Evolutionary conservation across 2,888 invertebrate genomes (phyloP), one percentile per base, ranked within the genome.

Genomic region (Hypomecis atomaria): DNA sequence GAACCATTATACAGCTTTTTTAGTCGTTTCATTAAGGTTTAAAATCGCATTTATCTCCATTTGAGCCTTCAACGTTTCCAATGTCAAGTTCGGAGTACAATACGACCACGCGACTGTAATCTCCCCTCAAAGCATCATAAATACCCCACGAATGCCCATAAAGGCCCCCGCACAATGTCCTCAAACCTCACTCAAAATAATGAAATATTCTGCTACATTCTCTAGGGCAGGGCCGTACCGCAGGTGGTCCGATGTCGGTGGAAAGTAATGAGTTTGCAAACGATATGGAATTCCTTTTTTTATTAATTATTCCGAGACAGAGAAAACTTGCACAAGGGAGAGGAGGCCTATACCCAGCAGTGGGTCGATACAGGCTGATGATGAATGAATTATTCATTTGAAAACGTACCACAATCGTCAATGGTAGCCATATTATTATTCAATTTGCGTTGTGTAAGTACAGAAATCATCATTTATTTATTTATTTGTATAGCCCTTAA

Each of bases 141-240:
- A 63, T 59, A 48, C 49, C 48, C 53, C n/a, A 11, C 11, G 44
- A 56, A 47, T 55, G 44, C 48, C 43, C 48, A 63, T 63, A 63
- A 63, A 53, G 63, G 36, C 48, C 54, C 52, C 53, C 38, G 37
- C 33, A 59, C 54, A 58, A 58, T 58, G 59, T 10, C 54, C 55
- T 56, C 6, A 48, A 49, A 13, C 44, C 55, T 50, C 73, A 76
- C 76, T 76, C 70, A 73, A 73, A 74, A 73, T 78, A 76, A 78
- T 78, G 73, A 73, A 76, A 70, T 75, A 78, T 78, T 76, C 71
- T 75, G 52, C 10, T 10, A 52, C 33, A 11, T 11, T 49, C 49
- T 49, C 33, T 23, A 52, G 10, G 33, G n/a, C 40, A 52, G 52
- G 40, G 40, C 33, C 52, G n/a, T 23, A 52, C 7, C 37, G 6